A percentile compares a stretch with the other conserved stretches of the same genome.
phyloP scores from a whole-genome alignment of 2,797 vertebrate species.

The Eupleurogrammus muticus region DNA sequence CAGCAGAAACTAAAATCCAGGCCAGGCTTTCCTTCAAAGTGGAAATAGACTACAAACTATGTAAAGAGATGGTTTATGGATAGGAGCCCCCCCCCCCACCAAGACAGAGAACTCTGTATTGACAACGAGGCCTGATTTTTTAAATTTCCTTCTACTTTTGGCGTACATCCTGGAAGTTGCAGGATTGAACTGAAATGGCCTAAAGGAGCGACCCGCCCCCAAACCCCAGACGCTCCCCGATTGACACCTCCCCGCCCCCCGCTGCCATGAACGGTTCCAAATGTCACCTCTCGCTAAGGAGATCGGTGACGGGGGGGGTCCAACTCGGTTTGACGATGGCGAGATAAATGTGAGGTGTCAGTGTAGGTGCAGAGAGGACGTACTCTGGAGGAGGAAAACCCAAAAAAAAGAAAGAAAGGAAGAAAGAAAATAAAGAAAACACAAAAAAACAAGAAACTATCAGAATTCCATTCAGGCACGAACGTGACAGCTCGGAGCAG shows the following conservation, averaged over 20 bases:
- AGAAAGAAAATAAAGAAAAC: conserved; percentile 11
- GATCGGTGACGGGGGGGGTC: conserved; percentile 15
- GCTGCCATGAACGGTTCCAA: conserved; percentile 24
- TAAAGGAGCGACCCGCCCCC: conserved; percentile 31
- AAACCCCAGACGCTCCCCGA: conserved; percentile 16
- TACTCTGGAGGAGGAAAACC: conserved; percentile 19
- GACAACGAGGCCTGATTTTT: conserved; percentile 35
- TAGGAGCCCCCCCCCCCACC: not conserved
- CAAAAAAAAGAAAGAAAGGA: too few species aligned
- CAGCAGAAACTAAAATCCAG: too few species aligned
- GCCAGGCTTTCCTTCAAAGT: not conserved
- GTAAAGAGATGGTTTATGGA: not conserved
- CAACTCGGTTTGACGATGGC: conserved; percentile 30
- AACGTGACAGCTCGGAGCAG: conserved; percentile 69
- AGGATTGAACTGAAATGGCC: conserved; percentile 57
- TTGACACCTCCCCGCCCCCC: conserved; percentile 19
- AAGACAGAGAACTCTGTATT: not conserved
- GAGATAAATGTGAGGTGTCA: conserved; percentile 48
- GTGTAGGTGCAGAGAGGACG: conserved; percentile 36
- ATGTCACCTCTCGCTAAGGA: conserved; percentile 43
- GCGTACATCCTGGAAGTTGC: conserved; percentile 61
- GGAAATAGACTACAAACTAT: conserved; percentile 6
- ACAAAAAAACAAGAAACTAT: conserved; percentile 51
- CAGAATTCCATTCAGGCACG: conserved; percentile 79
- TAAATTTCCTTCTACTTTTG: conserved; percentile 42